Conservation (phyloP, 2,888 invertebrate species). For the Trichacis sp. region DNA sequence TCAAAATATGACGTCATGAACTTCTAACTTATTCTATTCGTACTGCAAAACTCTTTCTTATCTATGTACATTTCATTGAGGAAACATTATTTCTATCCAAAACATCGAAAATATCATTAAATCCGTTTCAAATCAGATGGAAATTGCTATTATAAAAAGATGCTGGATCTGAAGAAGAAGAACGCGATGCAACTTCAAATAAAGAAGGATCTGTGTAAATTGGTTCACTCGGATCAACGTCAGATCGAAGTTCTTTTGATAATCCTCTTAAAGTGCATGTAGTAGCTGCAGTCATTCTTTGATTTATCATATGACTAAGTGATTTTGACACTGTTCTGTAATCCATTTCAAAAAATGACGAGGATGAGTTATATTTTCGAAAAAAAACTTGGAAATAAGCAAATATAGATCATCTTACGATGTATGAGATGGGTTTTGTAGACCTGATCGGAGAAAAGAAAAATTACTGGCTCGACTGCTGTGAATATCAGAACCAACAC, state of each 20-base stretch:
- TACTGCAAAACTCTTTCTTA: no score
- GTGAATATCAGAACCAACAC: slow-evolving; percentile 62
- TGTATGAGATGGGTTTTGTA: slow-evolving; percentile 63
- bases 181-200: slow-evolving; percentile 77
- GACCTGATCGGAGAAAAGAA: slow-evolving; percentile 66
- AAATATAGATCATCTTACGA: no score
- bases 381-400: no score
- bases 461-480: slow-evolving; percentile 64
- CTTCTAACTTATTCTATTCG: background rate
- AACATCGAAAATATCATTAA: no score
- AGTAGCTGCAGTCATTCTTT: slow-evolving; percentile 65
- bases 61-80: no score
- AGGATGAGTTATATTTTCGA: no score
- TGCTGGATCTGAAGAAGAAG: slow-evolving; percentile 68
- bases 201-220: slow-evolving; percentile 93
- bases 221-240: slow-evolving; percentile 91
- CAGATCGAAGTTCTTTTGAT: slow-evolving; percentile 65
- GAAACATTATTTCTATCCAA: no score
- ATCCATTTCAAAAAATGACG: background rate
- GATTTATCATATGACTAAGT: slow-evolving; percentile 60
- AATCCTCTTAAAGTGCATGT: slow-evolving; percentile 66
- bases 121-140: slow-evolving; percentile 59
- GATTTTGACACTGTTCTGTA: slow-evolving; percentile 59
- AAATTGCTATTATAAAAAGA: slow-evolving; percentile 66
- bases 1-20: no score